Evolutionary conservation across 1,140 invertebrate species (phyloP), one percentile per base, ranked within the genome.

Genomic region (Heliothis subflexa): DNA sequence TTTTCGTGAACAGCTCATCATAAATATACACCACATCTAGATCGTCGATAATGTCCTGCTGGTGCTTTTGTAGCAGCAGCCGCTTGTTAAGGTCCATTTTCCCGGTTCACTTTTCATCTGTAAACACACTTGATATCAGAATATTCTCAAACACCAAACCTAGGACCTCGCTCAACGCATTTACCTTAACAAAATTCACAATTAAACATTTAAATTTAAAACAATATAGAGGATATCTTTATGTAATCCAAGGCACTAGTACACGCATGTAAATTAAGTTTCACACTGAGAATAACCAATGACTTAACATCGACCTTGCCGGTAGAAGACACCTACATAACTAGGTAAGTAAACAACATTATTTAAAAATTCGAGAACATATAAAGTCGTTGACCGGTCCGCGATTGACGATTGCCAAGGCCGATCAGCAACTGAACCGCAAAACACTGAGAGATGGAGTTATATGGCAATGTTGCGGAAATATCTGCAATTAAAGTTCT

Each of bases 11-110:
- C 47, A 95, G 79, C 25, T 89, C 86, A 70, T 94, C 91, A 10
- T 93, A 80, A 49, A 95, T 92, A 82, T 87, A 88, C 3, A 72
- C 83, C 11, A 94, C 91, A 61, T 94, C 92, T 64, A 95, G 73
- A 82, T 95, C 94, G 14, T 84, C 83, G 50, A 93, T 86, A 68
- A 95, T 90, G 45, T 86, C 89, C 55, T 89, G 85, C 79, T 92
- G 88, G 72, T 94, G 81, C 21, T 80, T 85, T 50, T 93, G 88
- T 78, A 95, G 80, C 75, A 91, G 78, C 78, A 78, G 78, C 84
- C 85, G 84, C 45, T 90, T 86, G 73, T 86, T 91, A 45, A 73
- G 81, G 73, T 94, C 94, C 94, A 95, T 95, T 71, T 82, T 84
- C 47, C 45, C 64, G 66, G 85, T 7, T 75, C 81, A 52, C 79